Base-by-base conservation (phyloP, 2,113 vertebrate species). In the Garra rufa region DNA sequence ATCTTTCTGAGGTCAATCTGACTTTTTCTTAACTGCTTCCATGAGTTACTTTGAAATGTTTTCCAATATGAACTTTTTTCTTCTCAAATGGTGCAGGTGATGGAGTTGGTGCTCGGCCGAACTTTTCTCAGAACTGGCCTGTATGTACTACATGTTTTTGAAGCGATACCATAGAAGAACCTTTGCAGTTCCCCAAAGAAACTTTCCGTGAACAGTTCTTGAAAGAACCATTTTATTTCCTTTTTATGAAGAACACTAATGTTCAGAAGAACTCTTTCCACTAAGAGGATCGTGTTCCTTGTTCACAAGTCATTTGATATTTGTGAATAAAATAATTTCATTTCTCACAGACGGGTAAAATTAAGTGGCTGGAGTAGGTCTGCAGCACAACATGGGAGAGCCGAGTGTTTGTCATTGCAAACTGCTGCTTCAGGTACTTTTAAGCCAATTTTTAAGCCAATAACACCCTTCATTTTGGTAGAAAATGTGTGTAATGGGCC, bases 1-100 rank as follows among this genome's bases (percentile, higher is more conserved):
- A 91, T 92, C 89, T 84, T 73, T 92, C 87, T 38, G 34, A 69
- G 14, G 63, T 67, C 63, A 34, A 9, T 19, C 28, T 3, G 28
- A 38, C 4, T 10, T 43, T 43, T 70, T n/a, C 9, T 30, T 34
- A 34, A 67, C 63, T 34, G 28, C 28, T 65, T 65, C 9, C 34
- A 41, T 70, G 19, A 70, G 67, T 70, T 70, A 6, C 67, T 70
- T 43, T 70, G 67, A 70, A 43, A 70, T 43, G 34, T 43, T 70
- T n/a, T 70, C 5, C 67, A n/a, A 21, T 43, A 34, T 67, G 19
- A 67, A 34, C 7, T 65, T 70, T 70, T 70, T 69, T 69, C 17
- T 69, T 15, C 9, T 41, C 19, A n/a, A 69, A 41, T 69, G 65
- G 34, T 69, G 65, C 61, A 65, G 26, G 26, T 65, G 15, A 65